Base-by-base conservation (phyloP, 2,797 vertebrate species). In the Sebastes elongatus region DNA sequence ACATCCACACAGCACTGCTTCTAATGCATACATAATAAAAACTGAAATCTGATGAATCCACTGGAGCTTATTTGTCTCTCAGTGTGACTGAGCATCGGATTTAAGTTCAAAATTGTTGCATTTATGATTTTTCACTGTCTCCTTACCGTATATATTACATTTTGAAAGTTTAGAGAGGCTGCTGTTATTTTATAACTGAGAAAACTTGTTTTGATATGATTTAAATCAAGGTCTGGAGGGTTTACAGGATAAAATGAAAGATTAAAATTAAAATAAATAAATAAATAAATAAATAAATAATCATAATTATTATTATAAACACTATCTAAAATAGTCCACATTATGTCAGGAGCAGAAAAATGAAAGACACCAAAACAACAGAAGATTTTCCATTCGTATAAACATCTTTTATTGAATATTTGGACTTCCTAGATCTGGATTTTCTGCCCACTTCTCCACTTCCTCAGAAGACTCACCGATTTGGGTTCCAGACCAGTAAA, bases 391-490 rank as follows among this genome's bases (percentile, higher is more conserved):
- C 9, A 6, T 69, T 81, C 56, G 67, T 90, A 90, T 84, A 93
- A 91, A 93, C 63, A 83, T 82, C 53, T 83, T 91, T 92, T 89
- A 92, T 92, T 93, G 86, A 68, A 89, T 90, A 91, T 90, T 88
- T 89, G 83, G 72, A 85, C 80, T 63, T 83, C 25, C 38, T 71
- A 55, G 71, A 77, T 86, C 77, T 86, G 83, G 83, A 82, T 86
- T 88, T 77, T 79, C 25, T 32, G 63, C 84, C 89, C 88, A 89
- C 78, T 78, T 89, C 82, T 89, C 88, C 76, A 78, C 87, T 88
- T 91, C 85, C 63, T 83, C 30, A 83, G 89, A 92, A 89, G 89
- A 91, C 80, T 89, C 88, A 91, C 84, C 2, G 88, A 91, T 61
- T 80, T 86, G 85, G 86, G 90, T 82, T 86, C 84, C 61, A 65